Conservation (phyloP, 2,113 vertebrate genomes). For the Atrichornis clamosus region DNA sequence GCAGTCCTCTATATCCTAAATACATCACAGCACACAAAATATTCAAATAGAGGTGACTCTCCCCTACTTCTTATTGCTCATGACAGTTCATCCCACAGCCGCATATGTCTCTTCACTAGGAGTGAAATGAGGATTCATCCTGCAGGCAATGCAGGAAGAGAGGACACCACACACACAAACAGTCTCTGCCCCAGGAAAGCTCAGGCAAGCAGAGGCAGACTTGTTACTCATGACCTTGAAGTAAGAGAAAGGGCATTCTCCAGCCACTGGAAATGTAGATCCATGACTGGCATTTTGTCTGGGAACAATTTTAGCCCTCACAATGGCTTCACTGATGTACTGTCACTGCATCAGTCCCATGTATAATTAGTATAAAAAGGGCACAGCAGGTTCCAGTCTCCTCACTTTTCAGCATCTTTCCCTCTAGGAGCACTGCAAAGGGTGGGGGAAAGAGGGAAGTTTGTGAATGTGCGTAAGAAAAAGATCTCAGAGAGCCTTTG, state of each 20-base stretch:
- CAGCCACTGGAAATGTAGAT: neutral
- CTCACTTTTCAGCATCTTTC: neutral
- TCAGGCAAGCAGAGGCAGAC: neutral
- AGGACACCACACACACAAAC: neutral
- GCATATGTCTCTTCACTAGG: neutral
- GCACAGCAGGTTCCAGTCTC: neutral
- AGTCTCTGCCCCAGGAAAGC: neutral
- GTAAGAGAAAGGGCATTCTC: slow-evolving; percentile 1
- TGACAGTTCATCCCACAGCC: neutral
- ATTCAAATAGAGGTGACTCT: neutral
- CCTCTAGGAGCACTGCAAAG: neutral
- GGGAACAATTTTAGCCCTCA: neutral
- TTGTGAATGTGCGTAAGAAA: neutral
- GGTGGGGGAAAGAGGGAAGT: neutral
- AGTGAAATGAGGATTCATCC: neutral
- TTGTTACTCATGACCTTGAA: neutral
- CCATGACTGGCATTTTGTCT: neutral
- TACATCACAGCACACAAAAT: neutral
- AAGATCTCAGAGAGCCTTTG: neutral
- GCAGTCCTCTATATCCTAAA: neutral
- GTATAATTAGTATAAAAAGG: neutral
- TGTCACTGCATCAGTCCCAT: neutral
- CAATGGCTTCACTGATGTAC: neutral
- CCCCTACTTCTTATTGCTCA: neutral
- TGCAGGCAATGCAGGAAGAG: neutral